Conservation (phyloP, 2,888 invertebrate genomes). For the Adelognathus sp. region DNA sequence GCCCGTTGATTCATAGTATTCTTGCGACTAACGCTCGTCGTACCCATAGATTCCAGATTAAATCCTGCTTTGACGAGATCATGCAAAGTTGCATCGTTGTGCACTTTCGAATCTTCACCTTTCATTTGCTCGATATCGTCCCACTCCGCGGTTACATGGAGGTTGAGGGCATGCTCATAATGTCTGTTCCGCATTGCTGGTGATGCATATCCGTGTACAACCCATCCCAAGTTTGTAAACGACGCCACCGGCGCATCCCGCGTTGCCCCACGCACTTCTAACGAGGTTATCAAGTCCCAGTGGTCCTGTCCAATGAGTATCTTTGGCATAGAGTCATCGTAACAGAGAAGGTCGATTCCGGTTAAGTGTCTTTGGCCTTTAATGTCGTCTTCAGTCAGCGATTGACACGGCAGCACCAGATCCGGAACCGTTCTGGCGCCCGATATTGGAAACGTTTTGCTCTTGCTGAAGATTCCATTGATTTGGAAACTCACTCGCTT, state of each 20-base stretch:
- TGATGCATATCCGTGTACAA: slow-evolving; percentile 25
- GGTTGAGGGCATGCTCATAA: neutral
- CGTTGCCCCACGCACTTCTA: neutral
- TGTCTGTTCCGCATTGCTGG: neutral
- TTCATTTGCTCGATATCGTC: too few species aligned
- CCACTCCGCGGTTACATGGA: too few species aligned
- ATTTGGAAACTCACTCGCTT: neutral
- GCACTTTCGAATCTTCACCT: too few species aligned
- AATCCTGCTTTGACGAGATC: neutral
- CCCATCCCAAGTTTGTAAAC: slow-evolving; percentile 34
- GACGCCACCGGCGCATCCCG: slow-evolving; percentile 26
- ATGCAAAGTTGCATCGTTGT: neutral
- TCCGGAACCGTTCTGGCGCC: slow-evolving; percentile 29
- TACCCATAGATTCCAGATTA: neutral
- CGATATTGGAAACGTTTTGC: neutral
- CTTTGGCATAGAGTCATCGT: slow-evolving; percentile 1
- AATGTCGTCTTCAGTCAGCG: neutral
- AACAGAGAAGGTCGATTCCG: neutral
- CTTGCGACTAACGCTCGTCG: neutral
- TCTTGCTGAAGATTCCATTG: neutral
- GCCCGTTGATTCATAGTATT: neutral
- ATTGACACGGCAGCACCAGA: slow-evolving; percentile 15
- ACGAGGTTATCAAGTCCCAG: slow-evolving; percentile 17
- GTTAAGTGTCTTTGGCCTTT: neutral
- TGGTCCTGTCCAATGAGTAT: slow-evolving; percentile 38